Base-by-base conservation (phyloP, 2,888 invertebrate species). In the Lasius fuliginosus region DNA sequence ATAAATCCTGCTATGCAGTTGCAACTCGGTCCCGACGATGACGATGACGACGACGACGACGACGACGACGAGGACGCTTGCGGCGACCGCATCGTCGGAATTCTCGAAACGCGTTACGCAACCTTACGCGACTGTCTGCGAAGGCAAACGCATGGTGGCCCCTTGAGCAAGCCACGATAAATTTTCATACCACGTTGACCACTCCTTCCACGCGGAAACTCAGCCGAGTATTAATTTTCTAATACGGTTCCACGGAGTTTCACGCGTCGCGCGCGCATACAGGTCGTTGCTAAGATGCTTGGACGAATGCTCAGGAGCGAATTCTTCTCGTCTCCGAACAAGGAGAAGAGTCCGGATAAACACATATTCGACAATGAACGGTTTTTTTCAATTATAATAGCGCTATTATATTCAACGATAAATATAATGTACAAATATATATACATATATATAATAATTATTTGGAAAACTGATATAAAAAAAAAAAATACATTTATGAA, bases 171-270 rank as follows among this genome's bases (percentile, higher is more conserved):
- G 87, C 88, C 87, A 87, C 91, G 90, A 93, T 93, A 92, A 93
- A 93, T 93, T 92, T 92, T 92, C 92, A 93, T 93, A 92, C 91
- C 92, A 86, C 89, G 87, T 87, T 88, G 91, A 91, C 91, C 93
- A 91, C 92, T 91, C 89, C 91, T 90, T 88, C 87, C 85, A 87
- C 86, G 84, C 89, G 91, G 92, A 92, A 92, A 92, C 90, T 88
- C 56, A 46, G 67, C 69, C 74, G 62, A 68, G 86, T 90, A 89
- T 88, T 90, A 87, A 89, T 90, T 90, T 89, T 90, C 89, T 86
- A 88, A 89, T 88, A 89, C 87, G 86, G 88, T 90, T 86, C 84
- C 75, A 84, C 79, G 79, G 33, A 58, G 79, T 71, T 84, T 76
- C 75, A 49, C 60, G 74, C 56, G 76, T 65, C 68, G 83, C 49